A percentile compares a stretch with the other conserved stretches of the same genome.
Conservation (phyloP, 2,797 vertebrate species). For the Melanotaenia parkinsoni region DNA sequence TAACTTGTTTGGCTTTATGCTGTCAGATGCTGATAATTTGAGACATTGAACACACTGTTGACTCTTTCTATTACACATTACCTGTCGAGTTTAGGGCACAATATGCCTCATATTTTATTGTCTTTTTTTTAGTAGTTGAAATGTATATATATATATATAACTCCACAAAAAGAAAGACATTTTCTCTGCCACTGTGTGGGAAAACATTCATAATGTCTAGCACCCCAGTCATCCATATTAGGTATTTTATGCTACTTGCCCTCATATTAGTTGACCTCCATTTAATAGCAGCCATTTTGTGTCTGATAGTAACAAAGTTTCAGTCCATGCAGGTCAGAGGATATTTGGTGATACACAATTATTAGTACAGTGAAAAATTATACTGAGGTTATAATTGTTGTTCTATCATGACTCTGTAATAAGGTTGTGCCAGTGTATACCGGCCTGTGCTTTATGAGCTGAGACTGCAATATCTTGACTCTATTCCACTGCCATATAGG, state of each 20-base stretch:
- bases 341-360: slow-evolving; percentile 36
- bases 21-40: too few species aligned
- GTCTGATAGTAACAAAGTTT: slow-evolving; percentile 36
- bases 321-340: slow-evolving; percentile 44
- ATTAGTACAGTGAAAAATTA: slow-evolving; percentile 58
- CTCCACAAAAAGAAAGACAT: not conserved
- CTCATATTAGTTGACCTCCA: slow-evolving; percentile 51
- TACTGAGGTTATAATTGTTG: slow-evolving; percentile 49
- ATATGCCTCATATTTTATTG: too few species aligned
- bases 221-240: slow-evolving; percentile 21
- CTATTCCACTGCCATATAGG: slow-evolving; percentile 3
- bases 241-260: slow-evolving; percentile 40
- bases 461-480: slow-evolving; percentile 7
- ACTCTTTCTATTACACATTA: too few species aligned
- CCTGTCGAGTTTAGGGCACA: too few species aligned
- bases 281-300: slow-evolving; percentile 51
- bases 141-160: too few species aligned
- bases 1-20: too few species aligned
- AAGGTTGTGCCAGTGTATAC: slow-evolving; percentile 23
- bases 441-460: slow-evolving; percentile 43
- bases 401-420: slow-evolving; percentile 32
- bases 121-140: too few species aligned
- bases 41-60: too few species aligned
- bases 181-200: not conserved
- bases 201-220: slow-evolving; percentile 26